These are phyloP conservation scores for Tarsius wallacei DNA, from an alignment of 2,797 vertebrate species.

Conservation along the genomic window DNA sequence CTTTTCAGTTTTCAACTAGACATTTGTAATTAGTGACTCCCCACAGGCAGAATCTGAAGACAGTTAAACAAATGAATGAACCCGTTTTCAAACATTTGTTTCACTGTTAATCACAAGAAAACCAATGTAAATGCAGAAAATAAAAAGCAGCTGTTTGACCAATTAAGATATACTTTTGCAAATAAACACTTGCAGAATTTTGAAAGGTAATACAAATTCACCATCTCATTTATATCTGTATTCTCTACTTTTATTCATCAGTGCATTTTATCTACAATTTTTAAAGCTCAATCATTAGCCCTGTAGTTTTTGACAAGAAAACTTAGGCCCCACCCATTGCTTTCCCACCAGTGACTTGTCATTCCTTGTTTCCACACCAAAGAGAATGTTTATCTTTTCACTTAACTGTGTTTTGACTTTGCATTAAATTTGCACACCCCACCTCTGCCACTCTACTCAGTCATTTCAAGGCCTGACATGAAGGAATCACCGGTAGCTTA, in stretches of 20 bases:
- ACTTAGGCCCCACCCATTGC: neutral
- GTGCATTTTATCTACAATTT: neutral
- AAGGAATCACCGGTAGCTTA: neutral
- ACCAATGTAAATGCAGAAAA: neutral
- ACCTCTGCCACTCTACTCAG: neutral
- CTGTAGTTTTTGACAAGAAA: neutral
- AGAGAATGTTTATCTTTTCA: neutral
- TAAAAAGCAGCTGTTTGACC: neutral
- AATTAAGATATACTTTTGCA: neutral
- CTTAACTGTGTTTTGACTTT: neutral
- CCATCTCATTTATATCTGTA: neutral
- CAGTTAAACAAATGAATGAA: slow-evolving; percentile 16
- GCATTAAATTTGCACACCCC: neutral
- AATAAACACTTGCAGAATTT: neutral
- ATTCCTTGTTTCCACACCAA: neutral
- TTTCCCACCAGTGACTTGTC: neutral
- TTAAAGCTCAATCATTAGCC: neutral
- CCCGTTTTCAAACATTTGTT: neutral
- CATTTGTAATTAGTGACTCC: neutral
- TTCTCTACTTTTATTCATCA: neutral
- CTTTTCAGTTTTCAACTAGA: neutral
- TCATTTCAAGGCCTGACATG: neutral
- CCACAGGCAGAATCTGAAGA: neutral
- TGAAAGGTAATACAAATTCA: neutral
- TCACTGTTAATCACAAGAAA: neutral